phyloP scores from a whole-genome alignment of 2,797 vertebrate genomes.

The Agapornis canus region DNA sequence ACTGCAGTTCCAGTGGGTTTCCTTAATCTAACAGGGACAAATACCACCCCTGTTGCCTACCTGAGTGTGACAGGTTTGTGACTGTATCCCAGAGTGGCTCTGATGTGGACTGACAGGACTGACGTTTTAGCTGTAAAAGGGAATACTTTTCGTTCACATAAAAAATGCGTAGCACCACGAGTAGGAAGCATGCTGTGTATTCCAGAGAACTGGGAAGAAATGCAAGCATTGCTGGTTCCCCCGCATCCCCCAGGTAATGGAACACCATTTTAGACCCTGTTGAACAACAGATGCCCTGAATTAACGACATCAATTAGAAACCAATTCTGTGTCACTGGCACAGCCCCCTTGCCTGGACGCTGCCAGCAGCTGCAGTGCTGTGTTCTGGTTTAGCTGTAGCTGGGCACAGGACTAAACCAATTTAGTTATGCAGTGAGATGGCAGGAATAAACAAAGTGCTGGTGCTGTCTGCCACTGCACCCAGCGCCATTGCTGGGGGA shows the following conservation, averaged over 20 bases:
- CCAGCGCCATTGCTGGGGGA: not conserved
- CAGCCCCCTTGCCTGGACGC: not conserved
- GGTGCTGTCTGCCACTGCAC: not conserved
- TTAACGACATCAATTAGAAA: slow-evolving; percentile 3
- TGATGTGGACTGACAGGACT: not conserved
- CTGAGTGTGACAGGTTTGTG: not conserved
- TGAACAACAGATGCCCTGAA: not conserved
- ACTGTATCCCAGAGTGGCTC: not conserved
- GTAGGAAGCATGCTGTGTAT: not conserved
- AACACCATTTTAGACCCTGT: not conserved
- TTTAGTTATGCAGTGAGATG: not conserved
- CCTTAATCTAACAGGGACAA: not conserved
- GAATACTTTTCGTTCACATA: not conserved
- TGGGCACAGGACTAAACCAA: not conserved
- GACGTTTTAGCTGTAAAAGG: not conserved
- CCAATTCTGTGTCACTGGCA: not conserved
- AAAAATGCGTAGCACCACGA: not conserved
- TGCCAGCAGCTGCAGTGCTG: not conserved
- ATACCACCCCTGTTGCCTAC: not conserved
- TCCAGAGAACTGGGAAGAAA: not conserved
- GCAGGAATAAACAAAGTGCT: not conserved
- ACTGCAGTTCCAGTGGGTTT: not conserved
- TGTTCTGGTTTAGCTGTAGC: not conserved
- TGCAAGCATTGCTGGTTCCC: not conserved
- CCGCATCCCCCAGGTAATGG: not conserved